Conservation (phyloP, 2,888 invertebrate genomes). For the Dusona sp. region DNA sequence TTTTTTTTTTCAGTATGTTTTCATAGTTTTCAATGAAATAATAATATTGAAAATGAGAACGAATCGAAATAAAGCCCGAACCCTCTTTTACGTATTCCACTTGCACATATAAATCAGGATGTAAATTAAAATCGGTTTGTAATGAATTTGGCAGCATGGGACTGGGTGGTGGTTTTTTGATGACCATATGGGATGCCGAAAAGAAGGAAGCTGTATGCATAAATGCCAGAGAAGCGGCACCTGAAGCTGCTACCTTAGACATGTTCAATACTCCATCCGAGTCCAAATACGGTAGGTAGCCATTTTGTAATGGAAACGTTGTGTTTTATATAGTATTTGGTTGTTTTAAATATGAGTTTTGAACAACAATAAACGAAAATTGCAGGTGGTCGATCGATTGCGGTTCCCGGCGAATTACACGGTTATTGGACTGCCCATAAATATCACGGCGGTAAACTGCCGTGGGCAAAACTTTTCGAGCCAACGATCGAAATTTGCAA, state of each 20-base stretch:
- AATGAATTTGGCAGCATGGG: slow-evolving; percentile 88
- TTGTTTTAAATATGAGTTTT: background rate
- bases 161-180: slow-evolving; percentile 95
- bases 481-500: slow-evolving; percentile 92
- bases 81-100: too few relatives aligned
- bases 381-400: slow-evolving; percentile 90
- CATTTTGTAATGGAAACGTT: background rate
- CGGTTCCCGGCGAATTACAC: slow-evolving; percentile 95
- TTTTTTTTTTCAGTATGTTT: too few relatives aligned
- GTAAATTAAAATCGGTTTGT: background rate
- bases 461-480: slow-evolving; percentile 92
- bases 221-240: slow-evolving; percentile 89
- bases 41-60: too few relatives aligned
- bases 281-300: slow-evolving; percentile 1
- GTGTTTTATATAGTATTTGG: too few relatives aligned
- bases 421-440: slow-evolving; percentile 93
- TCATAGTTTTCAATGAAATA: too few relatives aligned
- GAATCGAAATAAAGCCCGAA: too few relatives aligned
- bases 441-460: slow-evolving; percentile 91
- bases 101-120: too few relatives aligned
- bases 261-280: slow-evolving; percentile 1
- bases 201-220: slow-evolving; percentile 87
- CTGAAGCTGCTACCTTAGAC: background rate
- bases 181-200: slow-evolving; percentile 91
- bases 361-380: background rate